Percentiles rank a stretch among this genome's conserved stretches.
Evolutionary conservation across 2,888 invertebrate genomes (phyloP).

Genomic region (Brachylomia viminalis): DNA sequence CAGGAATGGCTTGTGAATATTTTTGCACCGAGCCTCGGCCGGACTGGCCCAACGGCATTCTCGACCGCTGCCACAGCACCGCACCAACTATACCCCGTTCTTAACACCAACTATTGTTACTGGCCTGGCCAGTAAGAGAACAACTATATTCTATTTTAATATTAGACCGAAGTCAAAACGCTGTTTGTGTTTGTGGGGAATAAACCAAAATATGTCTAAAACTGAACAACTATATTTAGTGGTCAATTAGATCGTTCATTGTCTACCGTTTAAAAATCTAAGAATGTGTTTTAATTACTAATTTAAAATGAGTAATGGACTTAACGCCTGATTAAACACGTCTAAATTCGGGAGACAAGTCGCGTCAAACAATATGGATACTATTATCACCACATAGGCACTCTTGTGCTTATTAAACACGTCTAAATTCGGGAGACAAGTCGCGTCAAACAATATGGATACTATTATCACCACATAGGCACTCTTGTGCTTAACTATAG

Average conservation of each 20-base stretch:
- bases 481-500: slow-evolving; percentile 21
- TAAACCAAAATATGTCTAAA: background rate
- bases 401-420: slow-evolving; percentile 15
- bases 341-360: background rate
- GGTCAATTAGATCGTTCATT: background rate
- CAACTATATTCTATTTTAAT: background rate
- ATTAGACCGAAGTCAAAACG: background rate
- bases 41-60: slow-evolving; percentile 86
- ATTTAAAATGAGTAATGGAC: background rate
- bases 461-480: slow-evolving; percentile 4
- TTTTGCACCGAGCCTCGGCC: slow-evolving; percentile 77
- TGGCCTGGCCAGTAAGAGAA: background rate
- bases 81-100: slow-evolving; percentile 40
- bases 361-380: slow-evolving; percentile 2
- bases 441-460: slow-evolving; percentile 1
- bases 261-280: background rate
- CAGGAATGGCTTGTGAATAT: slow-evolving; percentile 79
- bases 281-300: background rate
- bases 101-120: slow-evolving; percentile 47
- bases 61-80: slow-evolving; percentile 72
- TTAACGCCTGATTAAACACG: background rate
- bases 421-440: background rate
- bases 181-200: background rate
- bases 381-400: slow-evolving; percentile 2
- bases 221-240: background rate